These are phyloP conservation scores for Candidula unifasciata DNA, from an alignment of 2,888 invertebrate genomes.

Conservation along the genomic window DNA sequence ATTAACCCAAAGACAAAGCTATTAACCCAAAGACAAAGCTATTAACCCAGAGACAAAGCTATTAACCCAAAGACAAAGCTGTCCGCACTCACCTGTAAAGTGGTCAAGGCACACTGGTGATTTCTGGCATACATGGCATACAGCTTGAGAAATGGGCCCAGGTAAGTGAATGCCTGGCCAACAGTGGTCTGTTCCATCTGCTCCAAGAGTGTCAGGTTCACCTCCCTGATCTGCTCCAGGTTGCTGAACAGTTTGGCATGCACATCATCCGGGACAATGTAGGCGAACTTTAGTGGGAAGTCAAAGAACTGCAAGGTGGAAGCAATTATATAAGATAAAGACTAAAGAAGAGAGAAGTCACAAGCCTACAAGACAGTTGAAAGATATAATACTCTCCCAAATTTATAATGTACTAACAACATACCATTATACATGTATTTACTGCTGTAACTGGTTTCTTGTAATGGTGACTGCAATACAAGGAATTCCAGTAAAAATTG, in stretches of 20 bases:
- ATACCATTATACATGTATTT: no score
- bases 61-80: no score
- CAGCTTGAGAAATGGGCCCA: conserved; percentile 87
- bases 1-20: no score
- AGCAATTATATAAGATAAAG: not conserved
- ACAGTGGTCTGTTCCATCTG: conserved; percentile 80
- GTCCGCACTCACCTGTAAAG: conserved; percentile 81
- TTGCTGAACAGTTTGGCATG: conserved; percentile 75
- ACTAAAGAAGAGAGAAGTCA: no score
- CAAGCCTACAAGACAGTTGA: no score
- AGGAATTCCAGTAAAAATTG: no score
- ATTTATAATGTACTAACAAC: no score
- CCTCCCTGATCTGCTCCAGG: conserved; percentile 78
- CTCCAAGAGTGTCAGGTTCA: conserved; percentile 76
- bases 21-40: no score
- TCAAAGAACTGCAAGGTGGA: conserved; percentile 72
- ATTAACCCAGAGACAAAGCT: no score
- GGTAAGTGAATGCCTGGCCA: conserved; percentile 83
- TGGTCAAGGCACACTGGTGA: conserved; percentile 83
- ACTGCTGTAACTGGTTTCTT: no score
- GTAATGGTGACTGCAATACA: no score
- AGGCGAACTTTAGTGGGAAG: conserved; percentile 72
- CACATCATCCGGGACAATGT: conserved; percentile 71
- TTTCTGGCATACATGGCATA: conserved; percentile 88
- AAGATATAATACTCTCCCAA: no score